Conservation (phyloP, 1,140 invertebrate species). For the Hypsibius dujardini region DNA sequence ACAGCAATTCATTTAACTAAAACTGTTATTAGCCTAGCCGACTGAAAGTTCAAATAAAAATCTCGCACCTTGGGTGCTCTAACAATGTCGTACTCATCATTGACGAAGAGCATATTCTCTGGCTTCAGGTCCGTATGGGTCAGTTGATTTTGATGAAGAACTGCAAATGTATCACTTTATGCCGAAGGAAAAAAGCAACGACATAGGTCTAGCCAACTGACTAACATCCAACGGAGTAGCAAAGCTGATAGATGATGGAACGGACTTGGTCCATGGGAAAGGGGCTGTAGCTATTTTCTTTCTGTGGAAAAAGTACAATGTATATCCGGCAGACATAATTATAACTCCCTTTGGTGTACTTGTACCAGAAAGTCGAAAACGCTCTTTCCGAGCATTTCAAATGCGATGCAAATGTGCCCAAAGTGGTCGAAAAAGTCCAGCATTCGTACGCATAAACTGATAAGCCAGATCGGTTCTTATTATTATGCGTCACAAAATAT, state of each 20-base stretch:
- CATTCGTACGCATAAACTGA: slow-evolving; percentile 39
- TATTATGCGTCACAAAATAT: too few relatives aligned
- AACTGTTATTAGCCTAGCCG: too few relatives aligned
- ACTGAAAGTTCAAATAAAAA: too few relatives aligned
- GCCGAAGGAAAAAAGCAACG: slow-evolving; percentile 16
- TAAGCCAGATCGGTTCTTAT: slow-evolving; percentile 24
- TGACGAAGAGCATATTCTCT: slow-evolving; percentile 42
- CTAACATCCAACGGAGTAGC: slow-evolving; percentile 39
- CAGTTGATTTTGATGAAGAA: slow-evolving; percentile 40
- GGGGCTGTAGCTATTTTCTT: slow-evolving; percentile 40
- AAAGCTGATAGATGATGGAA: slow-evolving; percentile 40
- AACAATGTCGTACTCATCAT: slow-evolving; percentile 29
- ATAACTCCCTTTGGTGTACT: slow-evolving; percentile 21
- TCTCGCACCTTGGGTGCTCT: slow-evolving; percentile 19
- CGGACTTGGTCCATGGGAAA: slow-evolving; percentile 41
- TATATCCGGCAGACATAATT: slow-evolving; percentile 2
- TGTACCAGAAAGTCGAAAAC: slow-evolving; percentile 43
- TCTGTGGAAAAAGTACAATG: slow-evolving; percentile 35
- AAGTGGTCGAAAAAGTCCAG: slow-evolving; percentile 41
- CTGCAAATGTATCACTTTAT: slow-evolving; percentile 26
- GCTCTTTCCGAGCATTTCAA: slow-evolving; percentile 40
- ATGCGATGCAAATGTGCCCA: slow-evolving; percentile 41
- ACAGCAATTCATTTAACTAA: too few relatives aligned
- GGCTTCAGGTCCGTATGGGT: slow-evolving; percentile 45
- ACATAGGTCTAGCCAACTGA: neutral